phyloP scores from a whole-genome alignment of 2,797 vertebrate genomes.

The Falco peregrinus region DNA sequence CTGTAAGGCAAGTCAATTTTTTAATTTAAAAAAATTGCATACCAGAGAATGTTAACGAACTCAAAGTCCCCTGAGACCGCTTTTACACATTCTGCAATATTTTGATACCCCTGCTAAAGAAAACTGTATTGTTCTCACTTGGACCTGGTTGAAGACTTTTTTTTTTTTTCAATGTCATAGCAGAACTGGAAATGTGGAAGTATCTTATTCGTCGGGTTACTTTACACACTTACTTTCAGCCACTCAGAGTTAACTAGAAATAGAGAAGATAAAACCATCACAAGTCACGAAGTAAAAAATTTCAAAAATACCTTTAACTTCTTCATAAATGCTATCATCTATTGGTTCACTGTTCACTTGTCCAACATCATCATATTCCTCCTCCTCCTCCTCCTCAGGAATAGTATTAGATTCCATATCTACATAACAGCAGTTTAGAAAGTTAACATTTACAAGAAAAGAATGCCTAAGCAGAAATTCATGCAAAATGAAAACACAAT shows the following conservation, averaged over 20 bases:
- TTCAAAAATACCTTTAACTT: slow-evolving; percentile 86
- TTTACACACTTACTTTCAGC: background rate
- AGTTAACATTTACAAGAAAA: background rate
- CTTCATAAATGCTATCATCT: slow-evolving; percentile 94
- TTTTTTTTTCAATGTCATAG: background rate
- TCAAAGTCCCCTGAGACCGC: slow-evolving; percentile 43
- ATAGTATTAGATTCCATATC: slow-evolving; percentile 85
- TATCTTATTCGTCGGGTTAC: background rate
- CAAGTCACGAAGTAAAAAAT: background rate
- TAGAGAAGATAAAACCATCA: background rate
- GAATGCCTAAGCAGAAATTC: background rate
- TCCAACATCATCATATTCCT: slow-evolving; percentile 86
- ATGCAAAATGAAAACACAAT: background rate
- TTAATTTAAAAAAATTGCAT: slow-evolving; percentile 70
- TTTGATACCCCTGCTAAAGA: slow-evolving; percentile 27
- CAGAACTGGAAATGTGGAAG: background rate
- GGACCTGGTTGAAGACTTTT: background rate
- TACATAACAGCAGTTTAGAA: slow-evolving; percentile 51
- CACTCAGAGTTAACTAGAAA: background rate
- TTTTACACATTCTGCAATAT: slow-evolving; percentile 36
- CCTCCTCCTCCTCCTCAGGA: slow-evolving; percentile 86
- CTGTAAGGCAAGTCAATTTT: slow-evolving; percentile 62
- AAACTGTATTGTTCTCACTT: slow-evolving; percentile 1
- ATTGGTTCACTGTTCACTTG: slow-evolving; percentile 24
- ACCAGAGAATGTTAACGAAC: slow-evolving; percentile 70